Evolutionary conservation across 2,888 invertebrate genomes (phyloP), one percentile per base, ranked within the genome.

Genomic region (Lacanobia oleracea): DNA sequence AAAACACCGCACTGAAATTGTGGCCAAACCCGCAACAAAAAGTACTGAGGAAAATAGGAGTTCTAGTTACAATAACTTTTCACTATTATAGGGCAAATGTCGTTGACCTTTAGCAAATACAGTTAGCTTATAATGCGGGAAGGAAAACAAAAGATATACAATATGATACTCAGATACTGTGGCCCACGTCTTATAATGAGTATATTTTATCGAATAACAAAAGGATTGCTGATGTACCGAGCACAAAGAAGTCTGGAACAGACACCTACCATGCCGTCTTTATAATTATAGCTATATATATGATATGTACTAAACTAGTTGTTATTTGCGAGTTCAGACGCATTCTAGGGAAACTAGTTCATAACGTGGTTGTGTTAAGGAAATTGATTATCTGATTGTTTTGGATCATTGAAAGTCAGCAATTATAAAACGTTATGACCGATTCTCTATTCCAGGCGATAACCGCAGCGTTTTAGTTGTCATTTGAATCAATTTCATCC

Each of bases 141-240:
- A 48, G 7, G 14, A 54, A 45, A 60, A 73, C 45, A 70, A 80
- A 50, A 63, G 23, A 64, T 21, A 48, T 60, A 54, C 53, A 60
- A 75, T 9, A 23, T 23, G 50, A 81, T 67, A 67, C 18, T 33
- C 37, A 54, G 43, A 5, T 57, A 51, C 51, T 12, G n/a, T n/a
- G 18, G 18, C 51, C 48, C 27, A 10, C 37, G 51, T 45, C 45
- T 33, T 40, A 48, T 60, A 40, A 57, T 67, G 27, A 48, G 45
- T 61, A 59, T 73, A 48, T 80, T 67, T 75, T 82, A 74, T 68
- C 43, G 16, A 54, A 80, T 67, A 83, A 79, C 80, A 83, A 80
- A 75, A 63, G 66, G 43, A 50, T 71, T 68, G 51, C 14, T 72
- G 33, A 18, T 51, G 48, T 63, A 37, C 37, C 7, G 33, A 79